Base-by-base conservation (phyloP, 2,113 vertebrate genomes). In the Macrotis lagotis region DNA sequence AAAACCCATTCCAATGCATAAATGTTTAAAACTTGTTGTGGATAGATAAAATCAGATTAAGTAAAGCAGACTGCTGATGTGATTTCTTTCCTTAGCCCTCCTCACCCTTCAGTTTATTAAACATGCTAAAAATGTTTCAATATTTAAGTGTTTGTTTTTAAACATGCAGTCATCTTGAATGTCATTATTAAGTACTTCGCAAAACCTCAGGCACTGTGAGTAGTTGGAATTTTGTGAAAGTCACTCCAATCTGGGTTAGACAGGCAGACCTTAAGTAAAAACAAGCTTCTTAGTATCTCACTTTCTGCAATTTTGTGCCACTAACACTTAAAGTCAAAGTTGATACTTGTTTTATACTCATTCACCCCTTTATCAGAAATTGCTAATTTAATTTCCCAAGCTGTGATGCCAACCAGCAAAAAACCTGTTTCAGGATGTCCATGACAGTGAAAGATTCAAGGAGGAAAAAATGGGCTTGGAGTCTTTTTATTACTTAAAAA, bases 291-390 rank as follows among this genome's bases (percentile, higher is more conserved):
- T 92, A 88, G 25, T 83, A n/a, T 44, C 37, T 91, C 10, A 3
- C 8, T 89, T 50, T 44, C 37, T 44, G n/a, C n/a, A 74, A 19
- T 44, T 83, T 83, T 83, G 19, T 83, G n/a, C 2, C n/a, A 83
- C 19, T 12, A 66, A 83, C 66, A 83, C n/a, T 44, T 44, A 83
- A 83, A 44, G 37, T 83, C n/a, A 83, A 83, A 83, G 19, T 24
- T 83, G 37, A 44, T 83, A n/a, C n/a, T 83, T 83, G 5, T 83
- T 83, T 83, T 83, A 83, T 6, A 44, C 66, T 83, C 59, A 74
- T 1, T 44, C 66, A 83, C 19, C 92, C 50, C 51, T 96, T 91
- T 83, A 96, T 94, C 90, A 89, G 24, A 93, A 96, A 83, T 92
- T 93, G 92, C 49, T 90, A 50, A 91, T 90, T 96, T 50, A 48